A percentile compares a stretch with the other conserved stretches of the same genome.
Conservation (phyloP, 2,113 vertebrate species). For the Cyprinodon variegatus region DNA sequence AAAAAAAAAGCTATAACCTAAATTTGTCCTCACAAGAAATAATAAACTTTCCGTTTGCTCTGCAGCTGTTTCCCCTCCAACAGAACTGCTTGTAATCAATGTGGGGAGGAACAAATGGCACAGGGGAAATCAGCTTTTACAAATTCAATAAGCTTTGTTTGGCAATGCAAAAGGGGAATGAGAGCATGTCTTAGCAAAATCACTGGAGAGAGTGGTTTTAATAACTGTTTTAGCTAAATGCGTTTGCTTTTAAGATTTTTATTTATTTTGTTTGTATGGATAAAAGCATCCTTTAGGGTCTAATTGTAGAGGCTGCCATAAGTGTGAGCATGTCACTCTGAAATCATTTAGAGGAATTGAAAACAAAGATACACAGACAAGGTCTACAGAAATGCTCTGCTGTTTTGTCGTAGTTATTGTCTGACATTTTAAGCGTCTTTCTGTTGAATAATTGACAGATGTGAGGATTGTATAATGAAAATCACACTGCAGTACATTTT, state of each 20-base stretch:
- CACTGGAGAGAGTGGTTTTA: conserved; percentile 7
- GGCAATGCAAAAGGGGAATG: conserved; percentile 5
- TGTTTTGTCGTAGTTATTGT: neutral
- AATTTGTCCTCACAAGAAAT: conserved; percentile 13
- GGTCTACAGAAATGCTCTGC: conserved; percentile 10
- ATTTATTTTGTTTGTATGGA: conserved; percentile 26
- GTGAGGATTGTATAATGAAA: neutral
- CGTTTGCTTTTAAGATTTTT: conserved; percentile 6
- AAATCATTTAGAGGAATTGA: neutral
- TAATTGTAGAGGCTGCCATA: neutral
- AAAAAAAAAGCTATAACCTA: conserved; percentile 1
- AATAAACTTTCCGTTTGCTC: conserved; percentile 5
- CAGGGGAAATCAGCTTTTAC: conserved; percentile 17
- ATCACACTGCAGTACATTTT: neutral
- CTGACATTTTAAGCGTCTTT: neutral
- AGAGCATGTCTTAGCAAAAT: conserved; percentile 4
- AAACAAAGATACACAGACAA: neutral
- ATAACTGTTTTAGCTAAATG: conserved; percentile 17
- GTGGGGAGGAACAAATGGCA: conserved; percentile 10
- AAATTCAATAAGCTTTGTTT: conserved; percentile 20
- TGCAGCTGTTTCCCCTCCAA: conserved; percentile 19
- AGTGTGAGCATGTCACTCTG: neutral
- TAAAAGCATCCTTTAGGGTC: neutral
- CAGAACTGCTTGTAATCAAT: conserved; percentile 3
- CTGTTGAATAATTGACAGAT: neutral